Conservation (phyloP, 92 coral and sea anemone species). For the Epizoanthus fatuus region DNA sequence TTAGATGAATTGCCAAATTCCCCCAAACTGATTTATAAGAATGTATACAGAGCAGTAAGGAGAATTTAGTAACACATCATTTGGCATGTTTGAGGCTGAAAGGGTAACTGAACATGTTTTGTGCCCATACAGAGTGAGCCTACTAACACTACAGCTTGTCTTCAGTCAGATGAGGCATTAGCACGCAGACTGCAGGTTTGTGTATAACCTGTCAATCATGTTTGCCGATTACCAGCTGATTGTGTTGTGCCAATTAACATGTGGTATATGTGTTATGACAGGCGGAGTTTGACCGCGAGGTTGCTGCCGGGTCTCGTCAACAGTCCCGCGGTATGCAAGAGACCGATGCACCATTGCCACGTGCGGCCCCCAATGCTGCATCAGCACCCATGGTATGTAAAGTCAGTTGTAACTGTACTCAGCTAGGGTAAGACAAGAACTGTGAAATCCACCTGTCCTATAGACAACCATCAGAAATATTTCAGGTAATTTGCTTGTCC, state of each 20-base stretch:
- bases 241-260: not conserved
- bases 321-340: conserved; percentile 22
- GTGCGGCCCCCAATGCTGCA: conserved; percentile 62
- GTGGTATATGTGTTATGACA: not conserved
- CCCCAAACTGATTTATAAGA: too few species aligned
- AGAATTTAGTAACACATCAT: too few species aligned
- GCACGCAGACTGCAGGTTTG: conserved; percentile 81
- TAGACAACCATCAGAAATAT: too few species aligned
- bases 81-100: too few species aligned
- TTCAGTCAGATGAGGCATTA: conserved; percentile 79
- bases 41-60: too few species aligned
- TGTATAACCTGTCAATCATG: not conserved
- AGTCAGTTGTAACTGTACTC: too few species aligned
- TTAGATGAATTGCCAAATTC: too few species aligned
- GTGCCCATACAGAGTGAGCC: conserved; percentile 3
- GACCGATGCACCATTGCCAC: conserved; percentile 16
- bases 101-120: too few species aligned
- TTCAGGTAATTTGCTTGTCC: too few species aligned
- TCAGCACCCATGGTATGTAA: conserved; percentile 70
- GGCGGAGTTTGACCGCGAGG: conserved; percentile 24
- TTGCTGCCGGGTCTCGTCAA: not conserved
- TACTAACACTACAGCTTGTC: not conserved
- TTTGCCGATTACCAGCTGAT: not conserved
- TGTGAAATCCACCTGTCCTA: too few species aligned
- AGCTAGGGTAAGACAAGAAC: too few species aligned